Conservation (phyloP, 2,113 vertebrate genomes). For the Sander vitreus region DNA sequence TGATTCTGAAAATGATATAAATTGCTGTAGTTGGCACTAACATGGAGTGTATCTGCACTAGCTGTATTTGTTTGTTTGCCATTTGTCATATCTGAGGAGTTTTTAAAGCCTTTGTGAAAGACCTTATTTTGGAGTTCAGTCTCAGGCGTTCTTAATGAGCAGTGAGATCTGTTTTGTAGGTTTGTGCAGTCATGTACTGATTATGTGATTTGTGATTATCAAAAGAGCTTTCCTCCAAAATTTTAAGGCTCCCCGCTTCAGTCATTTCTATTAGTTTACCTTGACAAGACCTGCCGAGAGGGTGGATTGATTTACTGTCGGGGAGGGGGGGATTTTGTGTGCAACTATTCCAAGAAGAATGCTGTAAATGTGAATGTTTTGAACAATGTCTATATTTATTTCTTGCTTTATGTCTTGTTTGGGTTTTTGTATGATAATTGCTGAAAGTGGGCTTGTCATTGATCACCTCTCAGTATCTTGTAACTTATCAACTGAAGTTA, state of each 20-base stretch:
- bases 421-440: constrained; percentile 45
- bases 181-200: constrained; percentile 18
- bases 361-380: constrained; percentile 75
- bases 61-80: constrained; percentile 38
- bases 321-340: constrained; percentile 27
- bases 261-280: constrained; percentile 12
- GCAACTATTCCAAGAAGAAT: constrained; percentile 56
- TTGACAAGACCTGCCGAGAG: not conserved
- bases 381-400: constrained; percentile 77
- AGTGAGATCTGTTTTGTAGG: not conserved
- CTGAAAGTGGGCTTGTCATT: constrained; percentile 42
- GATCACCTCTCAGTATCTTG: constrained; percentile 40
- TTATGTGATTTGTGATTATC: constrained; percentile 3
- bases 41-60: constrained; percentile 40
- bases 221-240: not conserved
- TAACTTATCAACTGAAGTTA: constrained; percentile 46
- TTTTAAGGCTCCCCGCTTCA: not conserved
- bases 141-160: not conserved
- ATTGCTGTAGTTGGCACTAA: constrained; percentile 39
- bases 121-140: constrained; percentile 12
- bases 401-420: constrained; percentile 48
- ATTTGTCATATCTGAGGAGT: constrained; percentile 41
- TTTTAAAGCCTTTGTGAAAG: constrained; percentile 19
- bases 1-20: constrained; percentile 64
- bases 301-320: constrained; percentile 5